Evolutionary conservation across 2,888 invertebrate species (phyloP).

Genomic region (Salticus scenicus): DNA sequence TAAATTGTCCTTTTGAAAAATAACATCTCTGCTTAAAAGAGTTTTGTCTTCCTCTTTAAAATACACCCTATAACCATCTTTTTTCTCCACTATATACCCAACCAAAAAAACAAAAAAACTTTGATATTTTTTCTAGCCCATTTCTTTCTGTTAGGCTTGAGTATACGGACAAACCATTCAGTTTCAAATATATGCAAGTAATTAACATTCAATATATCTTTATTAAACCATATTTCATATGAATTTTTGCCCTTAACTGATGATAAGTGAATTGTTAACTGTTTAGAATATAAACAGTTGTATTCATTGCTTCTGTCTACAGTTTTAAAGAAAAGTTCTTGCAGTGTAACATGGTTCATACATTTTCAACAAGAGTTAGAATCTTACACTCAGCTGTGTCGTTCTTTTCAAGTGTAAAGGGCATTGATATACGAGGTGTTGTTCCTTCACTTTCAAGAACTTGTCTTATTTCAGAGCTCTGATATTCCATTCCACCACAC

Average conservation of each 20-base stretch:
- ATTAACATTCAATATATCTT: neutral
- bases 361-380: conserved; percentile 11
- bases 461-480: no score
- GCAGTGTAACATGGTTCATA: neutral
- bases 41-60: neutral
- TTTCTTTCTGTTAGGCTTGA: no score
- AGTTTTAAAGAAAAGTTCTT: conserved; percentile 22
- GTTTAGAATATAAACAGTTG: conserved; percentile 21
- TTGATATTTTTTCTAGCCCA: no score
- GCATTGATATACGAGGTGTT: neutral
- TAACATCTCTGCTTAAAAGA: conserved; percentile 14
- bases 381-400: conserved; percentile 9
- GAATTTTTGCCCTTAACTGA: conserved; percentile 18
- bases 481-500: no score
- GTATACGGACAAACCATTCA: no score
- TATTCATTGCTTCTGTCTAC: conserved; percentile 24
- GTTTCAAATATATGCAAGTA: conserved; percentile 7
- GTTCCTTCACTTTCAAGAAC: neutral
- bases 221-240: conserved; percentile 16
- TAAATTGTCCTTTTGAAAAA: neutral
- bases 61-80: neutral
- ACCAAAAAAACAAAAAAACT: no score
- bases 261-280: conserved; percentile 7
- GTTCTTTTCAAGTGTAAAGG: conserved; percentile 7
- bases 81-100: no score